Evolutionary conservation across 2,797 vertebrate genomes (phyloP).

Genomic region (Dendrocincla fuliginosa): DNA sequence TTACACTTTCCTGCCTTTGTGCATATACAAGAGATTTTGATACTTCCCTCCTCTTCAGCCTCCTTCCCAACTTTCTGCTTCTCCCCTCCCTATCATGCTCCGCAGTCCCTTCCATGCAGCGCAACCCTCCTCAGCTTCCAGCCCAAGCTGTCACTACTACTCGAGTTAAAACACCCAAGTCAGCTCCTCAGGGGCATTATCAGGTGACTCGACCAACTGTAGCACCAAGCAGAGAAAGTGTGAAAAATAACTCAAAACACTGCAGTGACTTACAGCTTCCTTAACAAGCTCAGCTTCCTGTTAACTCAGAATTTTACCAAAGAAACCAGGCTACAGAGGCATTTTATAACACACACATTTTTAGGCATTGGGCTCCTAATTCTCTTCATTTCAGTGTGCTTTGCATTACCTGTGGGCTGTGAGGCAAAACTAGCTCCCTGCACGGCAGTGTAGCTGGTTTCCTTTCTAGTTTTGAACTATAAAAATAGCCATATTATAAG

Average conservation of each 20-base stretch:
- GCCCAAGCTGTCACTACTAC: neutral
- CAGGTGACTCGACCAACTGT: neutral
- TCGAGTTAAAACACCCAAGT: neutral
- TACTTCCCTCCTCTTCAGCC: neutral
- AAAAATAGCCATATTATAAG: slow-evolving; percentile 1
- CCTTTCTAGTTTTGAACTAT: slow-evolving; percentile 12
- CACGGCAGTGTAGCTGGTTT: neutral
- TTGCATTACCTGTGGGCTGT: neutral
- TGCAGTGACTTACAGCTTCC: neutral
- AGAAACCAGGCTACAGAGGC: neutral
- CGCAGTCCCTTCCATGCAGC: neutral
- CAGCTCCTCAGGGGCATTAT: neutral
- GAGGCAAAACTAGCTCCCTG: neutral
- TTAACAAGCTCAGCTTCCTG: neutral
- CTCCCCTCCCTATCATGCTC: neutral
- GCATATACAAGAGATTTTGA: neutral
- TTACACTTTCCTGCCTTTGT: neutral
- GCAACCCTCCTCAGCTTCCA: neutral
- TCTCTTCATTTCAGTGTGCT: neutral
- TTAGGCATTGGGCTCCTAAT: neutral
- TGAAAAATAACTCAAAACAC: neutral
- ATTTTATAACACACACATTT: neutral
- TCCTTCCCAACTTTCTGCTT: neutral
- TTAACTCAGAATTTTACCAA: neutral
- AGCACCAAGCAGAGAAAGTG: neutral